Evolutionary conservation across 64 coral and sea anemone species (phyloP), one percentile per base, ranked within the genome.

Genomic region (Porites lutea): DNA sequence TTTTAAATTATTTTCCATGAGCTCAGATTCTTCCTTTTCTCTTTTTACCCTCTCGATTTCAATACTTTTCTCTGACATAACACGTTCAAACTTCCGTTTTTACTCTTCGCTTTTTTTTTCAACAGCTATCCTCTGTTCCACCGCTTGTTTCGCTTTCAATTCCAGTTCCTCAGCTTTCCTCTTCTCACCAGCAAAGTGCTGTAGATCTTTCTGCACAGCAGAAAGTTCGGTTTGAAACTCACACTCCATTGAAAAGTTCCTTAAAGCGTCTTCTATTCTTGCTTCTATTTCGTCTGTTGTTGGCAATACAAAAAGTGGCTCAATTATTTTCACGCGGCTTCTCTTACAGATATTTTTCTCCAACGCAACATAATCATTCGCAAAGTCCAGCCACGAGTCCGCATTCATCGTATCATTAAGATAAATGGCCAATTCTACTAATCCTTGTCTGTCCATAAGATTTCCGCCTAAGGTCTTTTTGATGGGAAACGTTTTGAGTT

Each of bases 321-420:
- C 52, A 2, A 95, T 62, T 51, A 87, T 67, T 50, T 85, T 54
- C 5, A 60, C 71, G 73, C 86, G 90, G 8, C 48, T 72, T 13
- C 81, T 47, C 12, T 37, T 64, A 67, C 93, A 95, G 27, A 95
- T 62, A 59, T 86, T 58, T 22, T 77, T 78, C 53, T 95, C 93
- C 50, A 95, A 71, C 50, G 82, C 83, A 13, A 54, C 12, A 65
- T 90, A 95, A 1, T 63, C 81, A 55, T 85, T 82, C 4, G 71
- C 53, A 50, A 95, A 85, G 4, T 86, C 72, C 45, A 90, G 55
- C 88, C 88, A 90, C 22, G 75, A 67, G 50, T 90, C 70, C 11
- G 53, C 45, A 49, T 90, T 90, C 88, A 90, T 90, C 22, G 49
- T 60, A 7, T 57, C 51, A 45, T 55, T 18, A 5, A 90, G 77